A percentile compares a stretch with the other conserved stretches of the same genome.
phyloP scores from a whole-genome alignment of 1,140 invertebrate species.

The Dendrolimus kikuchii region DNA sequence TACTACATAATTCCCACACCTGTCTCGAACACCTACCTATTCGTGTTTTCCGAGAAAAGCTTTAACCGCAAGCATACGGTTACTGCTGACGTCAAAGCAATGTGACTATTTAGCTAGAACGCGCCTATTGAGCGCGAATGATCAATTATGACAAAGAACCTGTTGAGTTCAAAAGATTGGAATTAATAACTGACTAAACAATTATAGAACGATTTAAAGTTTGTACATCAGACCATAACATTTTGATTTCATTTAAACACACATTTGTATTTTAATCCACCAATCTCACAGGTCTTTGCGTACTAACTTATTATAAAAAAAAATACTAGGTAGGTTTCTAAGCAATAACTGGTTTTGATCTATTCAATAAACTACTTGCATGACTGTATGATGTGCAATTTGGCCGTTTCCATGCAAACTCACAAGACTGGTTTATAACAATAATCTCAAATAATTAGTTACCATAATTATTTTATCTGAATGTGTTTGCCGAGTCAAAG shows the following conservation, averaged over 20 bases:
- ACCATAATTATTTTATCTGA: slow-evolving; percentile 13
- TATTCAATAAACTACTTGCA: too few relatives aligned
- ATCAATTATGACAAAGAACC: slow-evolving; percentile 17
- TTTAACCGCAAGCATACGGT: slow-evolving; percentile 20
- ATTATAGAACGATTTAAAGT: too few relatives aligned
- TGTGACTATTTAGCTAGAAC: slow-evolving; percentile 17
- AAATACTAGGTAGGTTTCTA: too few relatives aligned
- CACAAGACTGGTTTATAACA: slow-evolving; percentile 9
- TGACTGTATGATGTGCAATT: too few relatives aligned
- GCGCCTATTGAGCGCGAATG: slow-evolving; percentile 16
- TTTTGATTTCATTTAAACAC: too few relatives aligned
- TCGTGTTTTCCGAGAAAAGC: slow-evolving; percentile 27
- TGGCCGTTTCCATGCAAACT: too few relatives aligned
- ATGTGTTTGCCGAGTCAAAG: slow-evolving; percentile 41
- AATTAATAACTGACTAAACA: slow-evolving; percentile 15
- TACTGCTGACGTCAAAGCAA: slow-evolving; percentile 15
- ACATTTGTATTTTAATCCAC: too few relatives aligned
- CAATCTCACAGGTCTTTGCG: too few relatives aligned
- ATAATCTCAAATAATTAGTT: slow-evolving; percentile 21
- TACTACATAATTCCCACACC: too few relatives aligned
- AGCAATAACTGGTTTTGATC: too few relatives aligned
- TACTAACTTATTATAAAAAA: too few relatives aligned
- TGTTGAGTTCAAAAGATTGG: slow-evolving; percentile 33
- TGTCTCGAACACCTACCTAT: slow-evolving; percentile 13
- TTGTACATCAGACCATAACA: too few relatives aligned